phyloP scores from a whole-genome alignment of 2,888 invertebrate species.

The Chymomyza amoena region DNA sequence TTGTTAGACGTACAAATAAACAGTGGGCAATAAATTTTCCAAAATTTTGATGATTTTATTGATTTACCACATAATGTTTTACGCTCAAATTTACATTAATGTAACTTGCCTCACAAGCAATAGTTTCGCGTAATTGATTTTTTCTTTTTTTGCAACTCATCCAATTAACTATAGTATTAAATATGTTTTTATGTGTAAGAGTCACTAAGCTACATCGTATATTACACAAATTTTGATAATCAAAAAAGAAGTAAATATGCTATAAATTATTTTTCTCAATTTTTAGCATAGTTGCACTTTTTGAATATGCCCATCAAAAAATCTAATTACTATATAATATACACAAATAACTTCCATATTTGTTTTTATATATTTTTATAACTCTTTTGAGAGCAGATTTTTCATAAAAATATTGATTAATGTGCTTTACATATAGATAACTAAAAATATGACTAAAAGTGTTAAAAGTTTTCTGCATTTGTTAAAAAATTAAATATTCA shows the following conservation, averaged over 20 bases:
- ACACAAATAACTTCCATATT: neutral
- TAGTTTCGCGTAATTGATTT: neutral
- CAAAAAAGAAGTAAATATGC: neutral
- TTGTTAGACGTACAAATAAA: neutral
- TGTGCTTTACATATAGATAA: slow-evolving; percentile 37
- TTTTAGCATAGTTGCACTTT: neutral
- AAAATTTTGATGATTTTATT: slow-evolving; percentile 56
- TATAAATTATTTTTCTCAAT: neutral
- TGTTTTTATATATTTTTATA: neutral
- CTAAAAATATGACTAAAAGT: slow-evolving; percentile 65
- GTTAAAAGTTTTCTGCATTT: slow-evolving; percentile 25
- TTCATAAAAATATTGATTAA: slow-evolving; percentile 46
- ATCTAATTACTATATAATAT: neutral
- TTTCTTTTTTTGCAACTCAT: neutral
- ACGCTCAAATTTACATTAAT: slow-evolving; percentile 61
- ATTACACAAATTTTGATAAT: neutral
- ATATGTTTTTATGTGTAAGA: neutral
- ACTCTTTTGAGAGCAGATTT: slow-evolving; percentile 23
- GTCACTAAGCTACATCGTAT: neutral
- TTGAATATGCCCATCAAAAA: neutral
- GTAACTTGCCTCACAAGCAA: neutral
- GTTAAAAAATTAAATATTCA: slow-evolving; percentile 36
- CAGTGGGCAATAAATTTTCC: slow-evolving; percentile 1
- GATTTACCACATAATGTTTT: slow-evolving; percentile 54
- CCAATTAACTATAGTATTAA: neutral